Percentiles rank a stretch among this genome's conserved stretches.
These are phyloP conservation scores for Okapia johnstoni DNA, from an alignment of 2,113 vertebrate genomes.

Conservation along the genomic window DNA sequence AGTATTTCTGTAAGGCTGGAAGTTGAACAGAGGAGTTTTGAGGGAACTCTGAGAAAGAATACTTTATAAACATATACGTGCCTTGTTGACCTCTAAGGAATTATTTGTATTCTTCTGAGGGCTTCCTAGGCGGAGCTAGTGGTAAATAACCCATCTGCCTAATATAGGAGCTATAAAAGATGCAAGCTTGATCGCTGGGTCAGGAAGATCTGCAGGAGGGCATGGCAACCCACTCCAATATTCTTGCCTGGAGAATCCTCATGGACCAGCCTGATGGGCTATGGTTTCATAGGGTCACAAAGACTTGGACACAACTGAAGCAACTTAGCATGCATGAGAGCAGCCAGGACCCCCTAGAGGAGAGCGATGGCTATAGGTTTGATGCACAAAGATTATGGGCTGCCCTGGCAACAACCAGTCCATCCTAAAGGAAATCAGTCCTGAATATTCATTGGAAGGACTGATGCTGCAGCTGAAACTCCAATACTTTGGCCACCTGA, in stretches of 20 bases:
- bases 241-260: neutral
- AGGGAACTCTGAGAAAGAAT: neutral
- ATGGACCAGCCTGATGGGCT: neutral
- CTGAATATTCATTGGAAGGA: too few species aligned
- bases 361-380: neutral
- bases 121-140: neutral
- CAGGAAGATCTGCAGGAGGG: neutral
- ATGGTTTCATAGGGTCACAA: neutral
- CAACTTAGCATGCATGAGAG: neutral
- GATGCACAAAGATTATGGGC: neutral
- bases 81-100: neutral
- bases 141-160: neutral
- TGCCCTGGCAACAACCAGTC: neutral
- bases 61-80: neutral
- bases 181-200: neutral
- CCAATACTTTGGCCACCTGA: too few species aligned
- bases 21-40: neutral
- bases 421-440: too few species aligned
- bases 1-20: neutral
- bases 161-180: neutral
- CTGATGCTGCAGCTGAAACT: too few species aligned
- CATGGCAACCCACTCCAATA: neutral
- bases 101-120: neutral
- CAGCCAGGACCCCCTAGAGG: neutral
- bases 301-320: neutral